A percentile compares a stretch with the other conserved stretches of the same genome.
Conservation (phyloP, 2,797 vertebrate genomes). For the Sylvia borin region DNA sequence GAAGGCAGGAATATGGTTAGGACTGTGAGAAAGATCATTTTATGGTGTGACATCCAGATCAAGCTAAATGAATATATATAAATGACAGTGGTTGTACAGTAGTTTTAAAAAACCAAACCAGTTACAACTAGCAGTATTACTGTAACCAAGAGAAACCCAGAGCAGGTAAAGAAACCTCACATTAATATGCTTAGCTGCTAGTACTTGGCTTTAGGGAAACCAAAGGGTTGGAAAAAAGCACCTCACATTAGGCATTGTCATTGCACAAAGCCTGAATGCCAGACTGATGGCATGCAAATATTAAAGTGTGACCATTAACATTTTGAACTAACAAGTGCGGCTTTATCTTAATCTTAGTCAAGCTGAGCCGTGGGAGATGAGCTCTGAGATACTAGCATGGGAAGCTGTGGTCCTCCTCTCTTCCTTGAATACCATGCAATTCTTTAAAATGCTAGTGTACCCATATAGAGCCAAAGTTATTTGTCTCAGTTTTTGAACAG, state of each 20-base stretch:
- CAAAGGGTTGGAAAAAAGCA: neutral
- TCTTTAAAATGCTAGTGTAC: neutral
- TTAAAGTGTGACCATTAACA: neutral
- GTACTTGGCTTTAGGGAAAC: neutral
- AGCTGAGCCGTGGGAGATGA: neutral
- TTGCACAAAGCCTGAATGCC: neutral
- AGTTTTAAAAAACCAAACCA: neutral
- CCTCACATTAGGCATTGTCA: rapidly evolving
- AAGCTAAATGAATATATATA: neutral
- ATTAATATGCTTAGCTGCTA: neutral
- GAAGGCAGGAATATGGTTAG: neutral
- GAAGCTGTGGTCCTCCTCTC: neutral
- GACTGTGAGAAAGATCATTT: neutral
- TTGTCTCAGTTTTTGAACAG: neutral
- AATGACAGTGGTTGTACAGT: neutral
- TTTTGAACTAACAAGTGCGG: neutral
- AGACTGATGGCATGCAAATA: neutral
- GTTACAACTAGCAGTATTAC: neutral
- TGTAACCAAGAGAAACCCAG: neutral
- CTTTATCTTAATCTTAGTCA: neutral
- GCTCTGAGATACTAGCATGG: neutral
- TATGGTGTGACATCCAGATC: neutral
- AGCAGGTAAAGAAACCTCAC: neutral
- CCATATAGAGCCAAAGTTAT: neutral
- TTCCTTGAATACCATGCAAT: neutral